A percentile compares a stretch with the other conserved stretches of the same genome.
These are phyloP conservation scores for Hydractinia echinata DNA, from an alignment of 30 jellyfish, hydroid and myxozoan genomes.

Conservation along the genomic window DNA sequence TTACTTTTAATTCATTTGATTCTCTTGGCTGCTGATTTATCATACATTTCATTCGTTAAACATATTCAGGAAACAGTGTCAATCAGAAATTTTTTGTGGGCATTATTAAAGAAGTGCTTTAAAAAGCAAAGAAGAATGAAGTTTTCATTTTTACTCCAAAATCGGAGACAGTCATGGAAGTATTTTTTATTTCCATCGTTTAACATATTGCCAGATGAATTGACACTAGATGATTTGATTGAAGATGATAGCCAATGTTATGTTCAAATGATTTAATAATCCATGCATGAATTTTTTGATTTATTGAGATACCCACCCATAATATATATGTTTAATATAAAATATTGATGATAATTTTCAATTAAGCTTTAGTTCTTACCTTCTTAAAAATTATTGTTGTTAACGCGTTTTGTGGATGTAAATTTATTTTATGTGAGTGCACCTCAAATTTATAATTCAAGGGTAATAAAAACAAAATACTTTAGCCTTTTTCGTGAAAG, in stretches of 20 bases:
- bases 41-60: slow-evolving; percentile 36
- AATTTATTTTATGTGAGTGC: too few species aligned
- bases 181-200: slow-evolving; percentile 58
- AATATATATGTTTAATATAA: too few species aligned
- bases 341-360: too few species aligned
- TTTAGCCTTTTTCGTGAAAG: too few species aligned
- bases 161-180: slow-evolving; percentile 48
- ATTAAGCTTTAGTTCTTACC: too few species aligned
- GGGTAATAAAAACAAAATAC: too few species aligned
- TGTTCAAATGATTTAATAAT: slow-evolving; percentile 40
- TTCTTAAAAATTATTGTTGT: too few species aligned
- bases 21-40: slow-evolving; percentile 44
- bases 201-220: slow-evolving; percentile 57
- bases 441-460: too few species aligned
- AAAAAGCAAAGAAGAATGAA: slow-evolving; percentile 46
- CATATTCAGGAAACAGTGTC: slow-evolving; percentile 31
- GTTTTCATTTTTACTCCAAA: slow-evolving; percentile 40
- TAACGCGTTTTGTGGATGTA: too few species aligned
- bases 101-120: slow-evolving; percentile 10
- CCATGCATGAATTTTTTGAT: too few species aligned
- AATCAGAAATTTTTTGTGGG: slow-evolving; percentile 1
- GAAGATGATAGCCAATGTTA: slow-evolving; percentile 42
- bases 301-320: too few species aligned
- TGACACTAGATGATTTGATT: slow-evolving; percentile 51
- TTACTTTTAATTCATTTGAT: slow-evolving; percentile 29